These are phyloP conservation scores for Fragum sueziense DNA, from an alignment of 2,888 invertebrate genomes.

Conservation along the genomic window DNA sequence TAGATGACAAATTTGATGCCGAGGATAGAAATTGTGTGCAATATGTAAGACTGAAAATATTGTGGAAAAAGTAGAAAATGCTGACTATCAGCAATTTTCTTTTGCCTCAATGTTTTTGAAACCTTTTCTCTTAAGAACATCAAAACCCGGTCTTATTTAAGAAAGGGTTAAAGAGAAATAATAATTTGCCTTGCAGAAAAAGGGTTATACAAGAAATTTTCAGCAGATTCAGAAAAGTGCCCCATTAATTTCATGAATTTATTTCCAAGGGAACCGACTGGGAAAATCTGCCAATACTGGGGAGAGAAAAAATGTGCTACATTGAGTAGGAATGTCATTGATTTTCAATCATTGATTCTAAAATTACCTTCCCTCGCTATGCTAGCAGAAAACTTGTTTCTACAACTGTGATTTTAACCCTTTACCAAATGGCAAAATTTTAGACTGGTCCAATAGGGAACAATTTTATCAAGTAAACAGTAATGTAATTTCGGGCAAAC, in stretches of 20 bases:
- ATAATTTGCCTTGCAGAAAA: too few relatives aligned
- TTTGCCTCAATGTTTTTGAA: neutral
- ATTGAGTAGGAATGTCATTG: conserved; percentile 15
- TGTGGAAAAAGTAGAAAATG: neutral
- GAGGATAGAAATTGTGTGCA: too few relatives aligned
- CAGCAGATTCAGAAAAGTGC: neutral
- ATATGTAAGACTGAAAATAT: neutral
- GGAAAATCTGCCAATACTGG: conserved; percentile 1
- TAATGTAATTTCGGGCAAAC: too few relatives aligned
- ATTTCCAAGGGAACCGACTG: conserved; percentile 16
- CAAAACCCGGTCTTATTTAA: neutral
- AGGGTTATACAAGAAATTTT: neutral
- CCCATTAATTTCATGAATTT: neutral
- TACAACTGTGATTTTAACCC: conserved; percentile 14
- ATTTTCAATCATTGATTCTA: conserved; percentile 26
- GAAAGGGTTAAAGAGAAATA: neutral
- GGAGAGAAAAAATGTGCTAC: conserved; percentile 4
- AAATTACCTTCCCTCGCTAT: conserved; percentile 12
- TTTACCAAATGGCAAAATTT: too few relatives aligned
- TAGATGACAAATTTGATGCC: too few relatives aligned
- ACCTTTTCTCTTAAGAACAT: neutral
- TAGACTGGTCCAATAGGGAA: too few relatives aligned
- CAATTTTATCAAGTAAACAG: too few relatives aligned
- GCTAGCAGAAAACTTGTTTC: conserved; percentile 12
- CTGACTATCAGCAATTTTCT: neutral